Evolutionary conservation across 1,140 invertebrate species (phyloP), one percentile per base, ranked within the genome.

Genomic region (Dinothrombium tinctorium): DNA sequence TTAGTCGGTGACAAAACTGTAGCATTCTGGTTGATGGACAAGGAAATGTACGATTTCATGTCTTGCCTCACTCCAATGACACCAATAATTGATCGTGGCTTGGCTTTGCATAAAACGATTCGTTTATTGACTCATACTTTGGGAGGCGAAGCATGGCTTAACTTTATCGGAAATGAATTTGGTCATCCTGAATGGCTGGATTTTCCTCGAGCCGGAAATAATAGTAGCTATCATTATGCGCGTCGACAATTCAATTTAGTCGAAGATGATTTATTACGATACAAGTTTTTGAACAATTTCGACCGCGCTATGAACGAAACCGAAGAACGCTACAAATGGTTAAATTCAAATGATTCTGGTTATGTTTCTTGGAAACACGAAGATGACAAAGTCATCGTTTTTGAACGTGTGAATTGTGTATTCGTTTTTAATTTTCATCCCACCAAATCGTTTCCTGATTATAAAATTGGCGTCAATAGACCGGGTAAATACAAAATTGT

Each of bases 141-240:
- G 2, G 92, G 90, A 20, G 92, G 92, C 33, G 92, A 98, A 63
- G 87, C 76, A 4, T 99, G 94, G 62, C 69, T 98, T 0, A 99
- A 96, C 61, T 99, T 99, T 53, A 96, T 96, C 40, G 90, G 92
- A 14, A 99, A 99, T 61, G 92, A 98, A 60, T 98, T 98, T 64
- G 94, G 94, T 5, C 94, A 99, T 68, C 94, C 94, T 0, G 94
- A 99, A 61, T 99, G 94, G 94, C 59, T 99, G 21, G 94, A 99
- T 60, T 99, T 99, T 60, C 94, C 94, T 0, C 66, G 94, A 9
- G 66, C 68, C 3, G 94, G 92, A 19, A 99, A 99, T 59, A 76
- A 84, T 53, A 76, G 84, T 44, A 95, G 86, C 37, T 99, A 80
- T 59, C 87, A 98, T 59, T 96, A 99, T 65, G 86, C 83, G 11